Conservation (phyloP, 2,797 vertebrate species). For the Gastrophryne carolinensis region DNA sequence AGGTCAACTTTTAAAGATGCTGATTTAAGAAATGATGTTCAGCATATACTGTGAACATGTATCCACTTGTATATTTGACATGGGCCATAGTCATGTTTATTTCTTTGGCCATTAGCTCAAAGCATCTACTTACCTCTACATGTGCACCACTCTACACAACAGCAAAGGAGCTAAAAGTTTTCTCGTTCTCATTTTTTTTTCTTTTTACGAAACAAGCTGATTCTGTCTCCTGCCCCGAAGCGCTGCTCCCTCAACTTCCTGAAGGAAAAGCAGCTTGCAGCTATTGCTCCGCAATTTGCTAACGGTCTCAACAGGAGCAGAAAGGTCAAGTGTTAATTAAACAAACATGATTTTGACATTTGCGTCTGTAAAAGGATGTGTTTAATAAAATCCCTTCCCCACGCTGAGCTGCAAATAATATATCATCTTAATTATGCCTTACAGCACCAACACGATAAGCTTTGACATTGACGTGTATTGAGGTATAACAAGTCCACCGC, state of each 20-base stretch:
- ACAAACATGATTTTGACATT: slow-evolving; percentile 53
- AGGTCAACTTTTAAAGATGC: no score
- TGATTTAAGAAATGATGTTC: no score
- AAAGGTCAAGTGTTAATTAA: slow-evolving; percentile 53
- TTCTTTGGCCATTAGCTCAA: no score
- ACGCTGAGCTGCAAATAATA: slow-evolving; percentile 29
- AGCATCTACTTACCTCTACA: no score
- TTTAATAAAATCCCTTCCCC: slow-evolving; percentile 48
- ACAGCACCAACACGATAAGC: slow-evolving; percentile 14
- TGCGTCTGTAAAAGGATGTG: slow-evolving; percentile 45
- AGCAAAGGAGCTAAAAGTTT: not conserved
- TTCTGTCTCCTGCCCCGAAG: not conserved
- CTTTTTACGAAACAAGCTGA: not conserved
- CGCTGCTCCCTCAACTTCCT: slow-evolving; percentile 16
- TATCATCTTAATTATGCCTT: slow-evolving; percentile 29
- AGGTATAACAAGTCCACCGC: not conserved
- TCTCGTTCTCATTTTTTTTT: not conserved
- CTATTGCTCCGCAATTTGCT: slow-evolving; percentile 35
- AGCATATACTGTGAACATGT: no score
- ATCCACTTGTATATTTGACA: no score
- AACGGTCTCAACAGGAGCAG: slow-evolving; percentile 46
- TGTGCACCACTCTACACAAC: no score
- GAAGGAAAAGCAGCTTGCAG: slow-evolving; percentile 12
- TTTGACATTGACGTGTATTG: not conserved
- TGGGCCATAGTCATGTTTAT: no score